These are phyloP conservation scores for Lepisosteus oculatus DNA, from an alignment of 2,113 vertebrate genomes.

Conservation along the genomic window DNA sequence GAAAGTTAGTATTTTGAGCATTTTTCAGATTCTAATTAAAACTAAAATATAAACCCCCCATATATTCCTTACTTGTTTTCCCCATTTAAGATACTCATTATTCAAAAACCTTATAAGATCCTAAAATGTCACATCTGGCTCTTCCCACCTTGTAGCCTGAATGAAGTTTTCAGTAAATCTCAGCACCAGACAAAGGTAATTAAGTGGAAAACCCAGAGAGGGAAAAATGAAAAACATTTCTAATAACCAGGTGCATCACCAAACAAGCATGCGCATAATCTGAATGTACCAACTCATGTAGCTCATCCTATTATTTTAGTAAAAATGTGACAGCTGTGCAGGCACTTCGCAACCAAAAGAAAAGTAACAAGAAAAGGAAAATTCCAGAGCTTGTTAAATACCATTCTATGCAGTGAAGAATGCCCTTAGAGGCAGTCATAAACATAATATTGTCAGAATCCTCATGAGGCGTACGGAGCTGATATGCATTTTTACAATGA, in stretches of 20 bases:
- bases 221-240: not conserved
- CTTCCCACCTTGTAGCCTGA: not conserved
- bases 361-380: slow-evolving; percentile 5
- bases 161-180: not conserved
- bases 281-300: not conserved
- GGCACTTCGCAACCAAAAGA: slow-evolving; percentile 5
- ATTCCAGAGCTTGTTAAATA: not conserved
- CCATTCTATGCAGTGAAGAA: slow-evolving; percentile 18
- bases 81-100: too few species aligned
- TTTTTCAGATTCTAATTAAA: too few species aligned
- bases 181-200: not conserved
- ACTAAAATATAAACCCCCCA: too few species aligned
- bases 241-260: slow-evolving; percentile 7
- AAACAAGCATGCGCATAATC: not conserved
- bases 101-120: too few species aligned
- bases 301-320: not conserved
- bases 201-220: not conserved
- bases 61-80: too few species aligned
- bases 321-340: slow-evolving; percentile 11
- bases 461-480: slow-evolving; percentile 32
- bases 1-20: too few species aligned
- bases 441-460: slow-evolving; percentile 41
- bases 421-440: slow-evolving; percentile 36
- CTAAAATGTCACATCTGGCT: too few species aligned
- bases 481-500: slow-evolving; percentile 35